Base-by-base conservation (phyloP, 2,888 invertebrate genomes). In the Panorpa germanica region DNA sequence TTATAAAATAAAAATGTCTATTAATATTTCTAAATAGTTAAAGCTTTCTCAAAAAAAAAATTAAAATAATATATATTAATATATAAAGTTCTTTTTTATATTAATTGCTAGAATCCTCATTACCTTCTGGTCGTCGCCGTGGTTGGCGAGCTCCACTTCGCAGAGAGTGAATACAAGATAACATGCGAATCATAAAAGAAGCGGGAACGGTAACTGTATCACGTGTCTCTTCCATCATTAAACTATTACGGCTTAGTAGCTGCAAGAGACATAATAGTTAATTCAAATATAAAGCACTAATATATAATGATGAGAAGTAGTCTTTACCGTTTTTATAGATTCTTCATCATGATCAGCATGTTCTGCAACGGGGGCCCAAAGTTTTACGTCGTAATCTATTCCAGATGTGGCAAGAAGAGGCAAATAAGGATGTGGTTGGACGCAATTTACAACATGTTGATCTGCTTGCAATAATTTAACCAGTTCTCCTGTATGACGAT, bases 181-280 rank as follows among this genome's bases (percentile, higher is more conserved):
- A 48, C 69, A 74, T 71, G 43, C 73, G 56, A 39, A 85, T 73
- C 80, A 85, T 81, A 49, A 83, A 81, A 29, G 77, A 71, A 11
- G 83, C 82, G 18, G 85, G 83, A 31, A 85, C 81, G 15, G 83
- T 83, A 37, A 85, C 77, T 2, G 83, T 85, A 46, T 83, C 82
- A 49, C 72, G 65, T 11, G 83, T 82, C 55, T 83, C 82, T 53
- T 81, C 77, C 42, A 83, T 52, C 81, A 85, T 81, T 24, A 78
- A 63, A 38, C 73, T 74, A 53, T 85, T 85, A 29, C 78, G 62
- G 45, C 64, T 63, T 44, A 75, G 71, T 34, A 83, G 55, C 81
- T 83, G 44, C 34, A 53, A 46, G 41, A 38, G 34, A 27, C 35
- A 33, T 13, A 24, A 19, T 23, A 33, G 9, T n/a, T 18, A 23